phyloP scores from a whole-genome alignment of 1,140 invertebrate genomes.

The Sesamia nonagrioides region DNA sequence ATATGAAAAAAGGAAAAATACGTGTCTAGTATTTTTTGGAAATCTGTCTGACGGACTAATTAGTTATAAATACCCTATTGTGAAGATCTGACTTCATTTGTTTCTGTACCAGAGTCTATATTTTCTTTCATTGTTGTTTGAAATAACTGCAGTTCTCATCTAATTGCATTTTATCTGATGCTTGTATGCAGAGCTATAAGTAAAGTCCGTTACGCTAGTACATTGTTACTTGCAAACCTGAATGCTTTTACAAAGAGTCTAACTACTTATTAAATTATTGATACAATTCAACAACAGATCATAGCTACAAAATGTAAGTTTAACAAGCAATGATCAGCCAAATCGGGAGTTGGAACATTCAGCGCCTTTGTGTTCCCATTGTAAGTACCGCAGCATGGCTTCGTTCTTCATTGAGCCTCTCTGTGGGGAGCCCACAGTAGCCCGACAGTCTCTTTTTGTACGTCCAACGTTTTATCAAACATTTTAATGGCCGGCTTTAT shows the following conservation, averaged over 20 bases:
- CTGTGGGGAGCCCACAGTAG: constrained; percentile 82
- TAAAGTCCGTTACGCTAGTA: constrained; percentile 4
- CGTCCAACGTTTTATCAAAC: constrained; percentile 84
- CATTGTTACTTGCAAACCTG: constrained; percentile 6
- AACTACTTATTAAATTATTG: constrained; percentile 37
- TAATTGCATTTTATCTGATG: constrained; percentile 28
- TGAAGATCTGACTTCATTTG: constrained; percentile 2
- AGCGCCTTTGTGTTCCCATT: constrained; percentile 72
- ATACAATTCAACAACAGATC: constrained; percentile 43
- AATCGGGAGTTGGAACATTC: constrained; percentile 60
- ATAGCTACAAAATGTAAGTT: constrained; percentile 49
- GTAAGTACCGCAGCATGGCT: constrained; percentile 78
- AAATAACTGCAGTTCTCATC: constrained; percentile 32
- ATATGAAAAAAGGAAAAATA: too few species aligned
- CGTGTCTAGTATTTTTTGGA: too few species aligned
- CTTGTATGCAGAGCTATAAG: constrained; percentile 15
- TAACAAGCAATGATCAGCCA: constrained; percentile 62
- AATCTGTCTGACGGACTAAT: too few species aligned
- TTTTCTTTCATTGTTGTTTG: constrained; percentile 24
- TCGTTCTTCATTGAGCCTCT: constrained; percentile 75
- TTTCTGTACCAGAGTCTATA: constrained; percentile 15
- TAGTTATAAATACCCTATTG: too few species aligned
- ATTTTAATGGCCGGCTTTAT: constrained; percentile 86
- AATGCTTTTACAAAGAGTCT: neutral
- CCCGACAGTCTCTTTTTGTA: constrained; percentile 82